These are phyloP conservation scores for Plebejus argus DNA, from an alignment of 2,888 invertebrate species.

Conservation along the genomic window DNA sequence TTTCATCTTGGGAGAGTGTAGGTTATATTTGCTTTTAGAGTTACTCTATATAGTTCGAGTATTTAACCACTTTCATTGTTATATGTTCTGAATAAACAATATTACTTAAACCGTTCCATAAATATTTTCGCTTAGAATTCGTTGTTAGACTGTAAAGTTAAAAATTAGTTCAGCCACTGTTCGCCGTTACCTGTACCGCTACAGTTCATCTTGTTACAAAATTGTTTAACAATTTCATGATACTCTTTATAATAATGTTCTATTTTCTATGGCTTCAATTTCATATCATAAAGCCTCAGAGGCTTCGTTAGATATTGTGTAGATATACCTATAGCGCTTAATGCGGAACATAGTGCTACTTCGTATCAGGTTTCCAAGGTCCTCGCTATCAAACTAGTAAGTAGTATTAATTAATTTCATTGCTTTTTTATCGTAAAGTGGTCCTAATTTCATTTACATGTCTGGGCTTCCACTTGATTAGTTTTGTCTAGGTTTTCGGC, in stretches of 20 bases:
- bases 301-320: slow-evolving; percentile 16
- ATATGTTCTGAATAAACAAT: neutral
- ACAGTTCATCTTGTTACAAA: slow-evolving; percentile 7
- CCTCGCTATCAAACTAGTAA: slow-evolving; percentile 24
- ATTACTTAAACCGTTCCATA: neutral
- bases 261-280: slow-evolving; percentile 10
- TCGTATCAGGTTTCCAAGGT: slow-evolving; percentile 26
- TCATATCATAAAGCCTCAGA: slow-evolving; percentile 10
- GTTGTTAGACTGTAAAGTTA: neutral
- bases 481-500: neutral
- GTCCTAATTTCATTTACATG: neutral
- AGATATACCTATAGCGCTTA: neutral
- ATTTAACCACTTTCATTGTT: no score
- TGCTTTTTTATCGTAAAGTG: slow-evolving; percentile 11
- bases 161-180: slow-evolving; percentile 15
- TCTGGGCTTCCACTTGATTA: slow-evolving; percentile 1
- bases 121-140: neutral
- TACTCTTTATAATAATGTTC: neutral
- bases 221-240: neutral
- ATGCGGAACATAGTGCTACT: slow-evolving; percentile 21
- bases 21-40: no score
- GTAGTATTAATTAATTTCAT: slow-evolving; percentile 20
- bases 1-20: no score
- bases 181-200: neutral
- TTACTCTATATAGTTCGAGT: no score